phyloP scores from a whole-genome alignment of 2,797 vertebrate species.

The Dendrocincla tyrannina region DNA sequence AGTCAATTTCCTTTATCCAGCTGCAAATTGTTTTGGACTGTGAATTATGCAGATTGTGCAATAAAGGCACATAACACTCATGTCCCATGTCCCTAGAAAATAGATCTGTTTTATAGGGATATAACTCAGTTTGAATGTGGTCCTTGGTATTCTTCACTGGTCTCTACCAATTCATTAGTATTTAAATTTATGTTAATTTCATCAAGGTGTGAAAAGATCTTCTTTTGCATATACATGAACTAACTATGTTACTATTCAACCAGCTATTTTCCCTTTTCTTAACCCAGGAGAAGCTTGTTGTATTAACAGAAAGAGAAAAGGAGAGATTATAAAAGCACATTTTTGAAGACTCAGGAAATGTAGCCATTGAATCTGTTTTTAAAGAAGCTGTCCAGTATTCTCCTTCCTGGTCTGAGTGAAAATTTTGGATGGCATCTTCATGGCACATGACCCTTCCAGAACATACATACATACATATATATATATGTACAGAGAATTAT shows the following conservation, averaged over 20 bases:
- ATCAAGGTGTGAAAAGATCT: constrained; percentile 79
- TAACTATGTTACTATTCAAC: constrained; percentile 72
- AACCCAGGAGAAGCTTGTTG: constrained; percentile 41
- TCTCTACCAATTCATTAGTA: constrained; percentile 71
- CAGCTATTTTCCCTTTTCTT: neutral
- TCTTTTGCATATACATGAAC: constrained; percentile 80
- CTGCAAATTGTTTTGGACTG: constrained; percentile 9
- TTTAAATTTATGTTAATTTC: constrained; percentile 83
- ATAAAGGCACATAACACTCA: constrained; percentile 27
- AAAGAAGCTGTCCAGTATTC: neutral
- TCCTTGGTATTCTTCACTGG: constrained; percentile 66
- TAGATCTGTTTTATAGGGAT: constrained; percentile 47
- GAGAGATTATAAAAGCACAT: neutral
- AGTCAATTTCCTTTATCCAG: constrained; percentile 7
- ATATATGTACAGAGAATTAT: neutral
- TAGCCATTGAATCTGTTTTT: neutral
- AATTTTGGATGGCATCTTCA: neutral
- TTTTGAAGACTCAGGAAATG: neutral
- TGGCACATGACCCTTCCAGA: neutral
- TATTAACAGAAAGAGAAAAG: constrained; percentile 54
- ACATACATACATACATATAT: neutral
- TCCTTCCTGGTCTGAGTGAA: neutral
- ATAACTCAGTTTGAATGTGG: constrained; percentile 20
- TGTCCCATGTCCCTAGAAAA: constrained; percentile 52
- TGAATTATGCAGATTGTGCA: constrained; percentile 24